Percentiles rank a stretch among this genome's conserved stretches.
Evolutionary conservation across 2,888 invertebrate species (phyloP).

Genomic region (Phalangium opilio): DNA sequence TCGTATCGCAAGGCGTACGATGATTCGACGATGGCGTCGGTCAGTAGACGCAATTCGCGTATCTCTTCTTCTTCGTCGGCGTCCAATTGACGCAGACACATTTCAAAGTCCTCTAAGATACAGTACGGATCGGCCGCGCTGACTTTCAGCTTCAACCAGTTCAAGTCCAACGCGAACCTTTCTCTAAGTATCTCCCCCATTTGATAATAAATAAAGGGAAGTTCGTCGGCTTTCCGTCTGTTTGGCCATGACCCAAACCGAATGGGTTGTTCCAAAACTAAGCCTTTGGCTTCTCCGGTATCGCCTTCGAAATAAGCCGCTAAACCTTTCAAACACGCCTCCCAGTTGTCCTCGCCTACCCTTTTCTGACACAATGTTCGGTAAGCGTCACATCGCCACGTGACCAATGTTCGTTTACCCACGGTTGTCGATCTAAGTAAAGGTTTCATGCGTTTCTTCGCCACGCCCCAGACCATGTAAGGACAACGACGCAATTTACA

Average conservation of each 20-base stretch:
- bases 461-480: slow-evolving; percentile 9
- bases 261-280: slow-evolving; percentile 14
- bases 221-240: slow-evolving; percentile 60
- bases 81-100: slow-evolving; percentile 5
- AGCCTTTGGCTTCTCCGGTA: slow-evolving; percentile 9
- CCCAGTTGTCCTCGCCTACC: slow-evolving; percentile 8
- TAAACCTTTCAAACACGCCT: slow-evolving; percentile 6
- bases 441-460: slow-evolving; percentile 9
- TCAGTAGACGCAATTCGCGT: slow-evolving; percentile 29
- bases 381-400: slow-evolving; percentile 11
- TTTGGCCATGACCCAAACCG: slow-evolving; percentile 33
- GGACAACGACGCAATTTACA: slow-evolving; percentile 11
- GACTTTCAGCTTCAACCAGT: slow-evolving; percentile 65
- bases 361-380: slow-evolving; percentile 11
- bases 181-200: slow-evolving; percentile 40
- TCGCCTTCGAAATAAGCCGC: slow-evolving; percentile 13
- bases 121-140: slow-evolving; percentile 34
- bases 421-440: slow-evolving; percentile 12
- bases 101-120: slow-evolving; percentile 16
- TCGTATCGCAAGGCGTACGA: slow-evolving; percentile 60
- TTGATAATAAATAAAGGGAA: slow-evolving; percentile 37
- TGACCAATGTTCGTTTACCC: slow-evolving; percentile 13
- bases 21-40: slow-evolving; percentile 53
- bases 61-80: slow-evolving; percentile 38
- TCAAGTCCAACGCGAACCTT: slow-evolving; percentile 53